Evolutionary conservation across 2,888 invertebrate genomes (phyloP), one percentile per base, ranked within the genome.

Genomic region (Antitype chi): DNA sequence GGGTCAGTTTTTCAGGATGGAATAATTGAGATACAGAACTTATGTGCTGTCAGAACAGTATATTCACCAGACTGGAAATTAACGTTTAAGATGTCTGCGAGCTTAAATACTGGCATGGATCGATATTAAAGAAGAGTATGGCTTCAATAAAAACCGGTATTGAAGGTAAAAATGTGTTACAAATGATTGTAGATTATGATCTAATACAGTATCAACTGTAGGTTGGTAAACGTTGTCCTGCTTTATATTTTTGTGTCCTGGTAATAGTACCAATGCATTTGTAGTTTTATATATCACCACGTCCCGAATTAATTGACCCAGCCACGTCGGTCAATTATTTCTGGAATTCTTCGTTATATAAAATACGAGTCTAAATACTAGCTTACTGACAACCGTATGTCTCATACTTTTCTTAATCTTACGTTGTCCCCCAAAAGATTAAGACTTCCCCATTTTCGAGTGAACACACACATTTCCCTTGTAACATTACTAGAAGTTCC

Each of bases 401-500:
- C 57, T 15, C 23, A 23, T 6, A 6, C 15, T 15, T n/a, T 23
- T 55, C 53, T 28, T 23, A 73, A 15, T 55, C 47, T 28, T 23
- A 73, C 28, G 11, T 67, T 13, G n/a, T 28, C 3, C 15, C 4
- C 6, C 38, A 55, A 32, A 32, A 55, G 23, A 55, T 60, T 32
- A 9, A 11, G 59, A 43, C 43, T 6, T 53, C n/a, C 64, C 25
- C 64, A 55, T 43, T 11, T 55, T 23, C 52, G 20, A 43, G 53
- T 59, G 57, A 70, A 59, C 80, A 32, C 49, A 63, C 52, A 76
- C 52, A 69, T 66, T 73, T 55, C 28, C 20, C 23, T 25, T 3
- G 1, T 17, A 43, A 63, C 67, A 52, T 66, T 32, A 59, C 15
- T 23, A 43, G 25, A 82, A 75, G 62, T 72, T 75, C 67, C 32